Evolutionary conservation across 2,888 invertebrate species (phyloP), one percentile per base, ranked within the genome.

Genomic region (Macroteleia sp.): DNA sequence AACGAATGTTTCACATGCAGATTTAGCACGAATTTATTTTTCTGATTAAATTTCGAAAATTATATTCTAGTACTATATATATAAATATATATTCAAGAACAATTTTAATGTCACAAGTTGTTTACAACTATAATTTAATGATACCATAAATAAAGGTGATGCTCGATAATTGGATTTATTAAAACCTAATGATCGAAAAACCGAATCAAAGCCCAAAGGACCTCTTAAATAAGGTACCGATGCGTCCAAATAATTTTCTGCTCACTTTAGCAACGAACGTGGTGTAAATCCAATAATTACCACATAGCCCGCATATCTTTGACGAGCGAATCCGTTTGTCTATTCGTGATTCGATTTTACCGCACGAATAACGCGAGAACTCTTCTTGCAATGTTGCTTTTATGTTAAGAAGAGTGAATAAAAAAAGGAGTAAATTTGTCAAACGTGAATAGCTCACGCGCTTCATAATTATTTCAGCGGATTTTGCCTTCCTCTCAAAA

Each of bases 361-460:
- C 34, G 22, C 34, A 17, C 30, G 52, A 66, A 19, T 44, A 44
- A 28, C 17, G 44, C 16, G 25, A 54, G n/a, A 54, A 34, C 16
- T 17, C 19, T 48, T 56, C 50, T 28, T 14, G 61, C 61, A 20
- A 36, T 19, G 59, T 59, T 61, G 44, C 61, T 57, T 42, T 48
- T 25, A 22, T 32, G 36, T 20, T 32, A 54, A 52, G 61, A 36
- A 52, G 54, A 28, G 32, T 30, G 41, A 30, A n/a, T 3, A 34
- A 25, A 36, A 16, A 14, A n/a, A n/a, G n/a, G 50, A 48, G 28
- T 32, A 66, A 67, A 67, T 67, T 67, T 67, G 46, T 67, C 61
- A 75, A 75, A 75, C 48, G 54, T 16, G 74, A 44, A 44, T 67
- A 54, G 48, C 74, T 74, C 66, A 61, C 74, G 61, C 75, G 75